Evolutionary conservation across 2,797 vertebrate genomes (phyloP).

Genomic region (Lacerta viridis): DNA sequence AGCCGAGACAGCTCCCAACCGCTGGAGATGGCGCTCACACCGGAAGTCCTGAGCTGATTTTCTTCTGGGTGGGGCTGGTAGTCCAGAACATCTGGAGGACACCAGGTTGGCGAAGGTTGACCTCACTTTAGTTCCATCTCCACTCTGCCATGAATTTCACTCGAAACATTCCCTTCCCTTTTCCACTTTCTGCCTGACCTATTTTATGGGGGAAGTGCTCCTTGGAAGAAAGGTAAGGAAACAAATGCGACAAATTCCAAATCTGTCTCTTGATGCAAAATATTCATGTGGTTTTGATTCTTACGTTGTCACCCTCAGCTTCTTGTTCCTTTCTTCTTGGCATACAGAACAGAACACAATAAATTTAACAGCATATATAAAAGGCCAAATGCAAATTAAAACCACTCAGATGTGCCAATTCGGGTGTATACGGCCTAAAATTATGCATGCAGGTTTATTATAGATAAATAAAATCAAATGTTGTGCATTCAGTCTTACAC

Average conservation of each 20-base stretch:
- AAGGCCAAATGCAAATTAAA: background rate
- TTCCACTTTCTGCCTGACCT: background rate
- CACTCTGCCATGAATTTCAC: background rate
- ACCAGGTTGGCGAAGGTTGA: too few species aligned
- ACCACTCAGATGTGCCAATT: background rate
- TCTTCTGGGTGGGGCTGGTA: too few species aligned
- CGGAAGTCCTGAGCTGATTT: too few species aligned
- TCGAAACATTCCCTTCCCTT: background rate
- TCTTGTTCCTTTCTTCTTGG: background rate
- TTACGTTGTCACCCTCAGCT: background rate
- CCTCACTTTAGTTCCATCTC: background rate
- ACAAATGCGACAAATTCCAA: background rate
- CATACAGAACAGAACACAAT: background rate
- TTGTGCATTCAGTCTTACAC: background rate
- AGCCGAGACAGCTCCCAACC: too few species aligned
- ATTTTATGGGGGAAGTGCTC: background rate
- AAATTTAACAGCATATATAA: background rate
- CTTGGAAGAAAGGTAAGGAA: background rate
- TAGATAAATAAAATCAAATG: background rate
- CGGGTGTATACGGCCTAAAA: background rate
- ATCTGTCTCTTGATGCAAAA: constrained; percentile 21
- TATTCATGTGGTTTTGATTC: constrained; percentile 31
- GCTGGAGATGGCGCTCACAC: too few species aligned
- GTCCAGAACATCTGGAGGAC: too few species aligned
- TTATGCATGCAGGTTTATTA: background rate